Conservation (phyloP, 37 sponge, comb jelly and placozoan species). For the Mnemiopsis leidyi region DNA sequence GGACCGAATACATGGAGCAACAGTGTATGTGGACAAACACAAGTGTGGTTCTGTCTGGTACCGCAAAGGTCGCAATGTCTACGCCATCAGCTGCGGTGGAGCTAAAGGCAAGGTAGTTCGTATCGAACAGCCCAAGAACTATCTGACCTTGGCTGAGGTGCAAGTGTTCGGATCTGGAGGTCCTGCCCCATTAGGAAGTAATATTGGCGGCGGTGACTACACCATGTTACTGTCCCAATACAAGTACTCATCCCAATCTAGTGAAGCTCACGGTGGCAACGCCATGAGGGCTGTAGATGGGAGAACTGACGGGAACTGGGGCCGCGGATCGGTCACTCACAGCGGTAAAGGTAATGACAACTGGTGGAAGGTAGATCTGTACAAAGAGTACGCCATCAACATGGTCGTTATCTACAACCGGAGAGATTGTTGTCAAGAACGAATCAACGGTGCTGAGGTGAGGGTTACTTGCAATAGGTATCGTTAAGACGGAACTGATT, state of each 20-base stretch:
- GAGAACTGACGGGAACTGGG: not conserved
- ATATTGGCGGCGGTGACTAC: not conserved
- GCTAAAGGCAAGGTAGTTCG: not conserved
- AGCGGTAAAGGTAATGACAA: not conserved
- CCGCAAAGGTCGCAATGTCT: not conserved
- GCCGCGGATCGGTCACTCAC: not conserved
- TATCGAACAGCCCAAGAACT: not conserved
- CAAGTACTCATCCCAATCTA: not conserved
- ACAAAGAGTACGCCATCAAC: not conserved
- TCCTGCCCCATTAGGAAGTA: not conserved
- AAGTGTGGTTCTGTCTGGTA: not conserved
- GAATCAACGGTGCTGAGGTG: slow-evolving; percentile 6
- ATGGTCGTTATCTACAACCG: slow-evolving; percentile 11
- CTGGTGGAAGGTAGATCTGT: slow-evolving; percentile 29
- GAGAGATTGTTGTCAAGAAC: not conserved
- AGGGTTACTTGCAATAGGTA: not conserved
- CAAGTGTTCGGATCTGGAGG: slow-evolving; percentile 30
- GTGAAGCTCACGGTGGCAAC: not conserved
- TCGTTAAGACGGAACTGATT: not conserved
- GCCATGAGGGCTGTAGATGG: slow-evolving; percentile 12
- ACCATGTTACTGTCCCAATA: not conserved
- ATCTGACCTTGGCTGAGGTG: not conserved
- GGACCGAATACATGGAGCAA: not conserved
- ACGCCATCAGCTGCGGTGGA: not conserved
- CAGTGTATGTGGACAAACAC: not conserved